Evolutionary conservation across 1,140 invertebrate genomes (phyloP).

Genomic region (Drosophila auraria): DNA sequence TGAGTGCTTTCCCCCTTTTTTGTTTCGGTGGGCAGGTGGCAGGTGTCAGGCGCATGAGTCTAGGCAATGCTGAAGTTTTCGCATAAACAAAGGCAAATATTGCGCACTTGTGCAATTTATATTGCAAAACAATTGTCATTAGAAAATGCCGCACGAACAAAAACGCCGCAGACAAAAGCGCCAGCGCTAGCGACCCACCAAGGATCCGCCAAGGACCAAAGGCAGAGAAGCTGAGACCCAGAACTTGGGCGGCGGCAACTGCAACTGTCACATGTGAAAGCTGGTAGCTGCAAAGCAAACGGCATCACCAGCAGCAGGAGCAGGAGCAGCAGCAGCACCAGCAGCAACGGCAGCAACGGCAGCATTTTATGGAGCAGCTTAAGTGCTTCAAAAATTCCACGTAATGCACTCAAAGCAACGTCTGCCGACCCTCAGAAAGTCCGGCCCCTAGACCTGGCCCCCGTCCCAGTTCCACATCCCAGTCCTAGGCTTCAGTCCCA

Average conservation of each 20-base stretch:
- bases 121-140: conserved; percentile 85
- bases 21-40: conserved; percentile 76
- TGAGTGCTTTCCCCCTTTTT: conserved; percentile 23
- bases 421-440: conserved; percentile 53
- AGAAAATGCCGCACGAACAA: conserved; percentile 84
- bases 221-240: not conserved
- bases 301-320: conserved; percentile 21
- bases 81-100: conserved; percentile 84
- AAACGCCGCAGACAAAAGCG: conserved; percentile 78
- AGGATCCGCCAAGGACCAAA: conserved; percentile 31
- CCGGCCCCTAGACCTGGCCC: conserved; percentile 7
- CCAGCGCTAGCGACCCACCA: conserved; percentile 46
- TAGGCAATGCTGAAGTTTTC: conserved; percentile 75
- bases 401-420: conserved; percentile 82
- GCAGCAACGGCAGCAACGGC: conserved; percentile 47
- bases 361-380: conserved; percentile 83
- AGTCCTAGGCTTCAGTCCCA: conserved; percentile 1
- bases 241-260: conserved; percentile 60
- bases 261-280: conserved; percentile 81
- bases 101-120: conserved; percentile 85
- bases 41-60: conserved; percentile 71
- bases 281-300: conserved; percentile 46
- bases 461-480: not conserved
- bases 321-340: conserved; percentile 14
- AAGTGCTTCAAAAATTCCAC: conserved; percentile 84